Conservation (phyloP, 2,888 invertebrate species). For the Zaprionus lineosus region DNA sequence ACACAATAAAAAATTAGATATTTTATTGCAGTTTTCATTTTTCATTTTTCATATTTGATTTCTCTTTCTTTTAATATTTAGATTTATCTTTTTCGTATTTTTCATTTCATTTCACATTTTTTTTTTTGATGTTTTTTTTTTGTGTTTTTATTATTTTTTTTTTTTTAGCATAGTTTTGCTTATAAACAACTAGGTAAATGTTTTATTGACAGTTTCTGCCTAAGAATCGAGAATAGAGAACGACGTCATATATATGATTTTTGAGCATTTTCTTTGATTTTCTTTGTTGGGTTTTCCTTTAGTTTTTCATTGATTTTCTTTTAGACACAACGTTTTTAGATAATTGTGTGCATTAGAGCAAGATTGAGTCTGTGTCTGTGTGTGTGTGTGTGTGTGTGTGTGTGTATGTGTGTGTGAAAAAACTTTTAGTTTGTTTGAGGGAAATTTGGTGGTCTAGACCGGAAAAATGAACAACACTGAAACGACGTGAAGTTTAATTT, state of each 20-base stretch:
- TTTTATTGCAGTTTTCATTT: neutral
- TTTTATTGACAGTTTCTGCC: conserved; percentile 68
- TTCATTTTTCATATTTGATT: conserved; percentile 3
- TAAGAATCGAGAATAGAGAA: conserved; percentile 67
- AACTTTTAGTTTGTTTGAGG: conserved; percentile 70
- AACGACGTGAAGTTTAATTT: conserved; percentile 59
- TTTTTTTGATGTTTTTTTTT: conserved; percentile 5
- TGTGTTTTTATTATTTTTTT: conserved; percentile 34
- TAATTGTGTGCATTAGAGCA: conserved; percentile 47
- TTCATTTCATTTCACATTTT: conserved; percentile 27
- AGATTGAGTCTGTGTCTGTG: neutral
- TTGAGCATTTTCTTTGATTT: conserved; percentile 59
- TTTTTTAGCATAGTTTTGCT: conserved; percentile 45
- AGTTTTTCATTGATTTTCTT: conserved; percentile 11
- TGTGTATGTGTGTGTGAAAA: conserved; percentile 57
- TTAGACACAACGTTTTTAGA: conserved; percentile 57
- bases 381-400: conserved; percentile 10
- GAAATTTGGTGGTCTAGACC: conserved; percentile 61
- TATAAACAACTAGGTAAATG: conserved; percentile 69
- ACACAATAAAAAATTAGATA: conserved; percentile 53
- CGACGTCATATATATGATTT: conserved; percentile 36
- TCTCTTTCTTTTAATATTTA: conserved; percentile 1
- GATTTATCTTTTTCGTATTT: no score
- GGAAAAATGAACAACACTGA: conserved; percentile 65
- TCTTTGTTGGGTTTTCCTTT: conserved; percentile 4